Percentiles rank a stretch among this genome's conserved stretches.
These are phyloP conservation scores for Erynnis tages DNA, from an alignment of 2,888 invertebrate species.

Conservation along the genomic window DNA sequence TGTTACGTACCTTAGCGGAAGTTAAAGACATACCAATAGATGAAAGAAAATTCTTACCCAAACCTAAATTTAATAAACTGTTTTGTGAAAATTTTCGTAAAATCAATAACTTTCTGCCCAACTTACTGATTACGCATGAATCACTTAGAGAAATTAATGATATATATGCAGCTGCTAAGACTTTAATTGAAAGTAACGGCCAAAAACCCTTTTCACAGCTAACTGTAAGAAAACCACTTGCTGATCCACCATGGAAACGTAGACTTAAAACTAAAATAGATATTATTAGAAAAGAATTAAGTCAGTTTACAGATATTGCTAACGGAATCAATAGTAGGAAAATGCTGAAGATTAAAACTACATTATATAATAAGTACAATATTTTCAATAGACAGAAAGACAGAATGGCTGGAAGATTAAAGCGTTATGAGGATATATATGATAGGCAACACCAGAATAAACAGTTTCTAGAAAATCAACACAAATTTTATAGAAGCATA, in stretches of 20 bases:
- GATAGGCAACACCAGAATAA: conserved; percentile 3
- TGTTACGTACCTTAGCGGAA: neutral
- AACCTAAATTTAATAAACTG: conserved; percentile 1
- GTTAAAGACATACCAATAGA: neutral
- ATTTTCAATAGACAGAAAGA: neutral
- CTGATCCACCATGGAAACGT: conserved; percentile 15
- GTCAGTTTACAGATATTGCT: neutral
- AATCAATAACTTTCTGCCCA: conserved; percentile 18
- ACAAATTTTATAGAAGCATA: neutral
- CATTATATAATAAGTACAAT: conserved; percentile 5
- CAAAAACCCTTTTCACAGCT: conserved; percentile 11
- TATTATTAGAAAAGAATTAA: conserved; percentile 8
- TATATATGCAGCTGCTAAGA: conserved; percentile 20
- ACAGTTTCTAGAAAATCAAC: conserved; percentile 4
- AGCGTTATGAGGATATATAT: neutral
- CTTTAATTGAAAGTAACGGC: conserved; percentile 3
- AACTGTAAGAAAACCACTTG: neutral
- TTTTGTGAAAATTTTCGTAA: conserved; percentile 5
- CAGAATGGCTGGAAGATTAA: conserved; percentile 9
- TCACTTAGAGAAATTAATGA: conserved; percentile 1
- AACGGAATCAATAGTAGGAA: neutral
- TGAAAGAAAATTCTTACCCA: conserved; percentile 4
- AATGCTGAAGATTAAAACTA: neutral
- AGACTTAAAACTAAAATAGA: conserved; percentile 12
- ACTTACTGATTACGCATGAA: neutral